phyloP scores from a whole-genome alignment of 2,113 vertebrate species.

The Tyto alba region DNA sequence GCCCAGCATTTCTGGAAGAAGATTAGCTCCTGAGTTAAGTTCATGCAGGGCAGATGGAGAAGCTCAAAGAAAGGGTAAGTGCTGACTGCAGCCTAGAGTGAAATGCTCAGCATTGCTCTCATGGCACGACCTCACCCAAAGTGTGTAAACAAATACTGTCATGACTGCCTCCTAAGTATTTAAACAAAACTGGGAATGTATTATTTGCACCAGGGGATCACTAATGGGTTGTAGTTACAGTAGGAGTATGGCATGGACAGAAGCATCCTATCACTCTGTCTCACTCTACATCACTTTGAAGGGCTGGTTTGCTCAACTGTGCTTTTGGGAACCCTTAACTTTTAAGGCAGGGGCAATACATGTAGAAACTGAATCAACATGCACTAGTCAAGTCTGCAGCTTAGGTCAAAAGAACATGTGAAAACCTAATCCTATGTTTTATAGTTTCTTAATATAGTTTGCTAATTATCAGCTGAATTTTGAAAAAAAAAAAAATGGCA shows the following conservation, averaged over 20 bases:
- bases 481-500: background rate
- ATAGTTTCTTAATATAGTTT: background rate
- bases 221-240: background rate
- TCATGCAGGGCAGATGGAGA: background rate
- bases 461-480: background rate
- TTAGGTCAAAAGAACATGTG: background rate
- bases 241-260: background rate
- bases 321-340: background rate
- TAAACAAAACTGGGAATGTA: background rate
- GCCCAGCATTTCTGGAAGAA: background rate
- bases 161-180: background rate
- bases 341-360: background rate
- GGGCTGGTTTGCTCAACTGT: background rate
- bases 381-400: background rate
- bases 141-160: background rate
- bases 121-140: background rate
- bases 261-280: background rate
- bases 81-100: background rate
- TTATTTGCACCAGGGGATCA: background rate
- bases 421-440: background rate
- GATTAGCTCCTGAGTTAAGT: background rate
- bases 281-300: background rate
- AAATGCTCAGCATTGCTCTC: background rate
- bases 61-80: background rate
- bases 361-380: background rate